Evolutionary conservation across 1,140 invertebrate species (phyloP).

Genomic region (Holcopasites calliopsidis): DNA sequence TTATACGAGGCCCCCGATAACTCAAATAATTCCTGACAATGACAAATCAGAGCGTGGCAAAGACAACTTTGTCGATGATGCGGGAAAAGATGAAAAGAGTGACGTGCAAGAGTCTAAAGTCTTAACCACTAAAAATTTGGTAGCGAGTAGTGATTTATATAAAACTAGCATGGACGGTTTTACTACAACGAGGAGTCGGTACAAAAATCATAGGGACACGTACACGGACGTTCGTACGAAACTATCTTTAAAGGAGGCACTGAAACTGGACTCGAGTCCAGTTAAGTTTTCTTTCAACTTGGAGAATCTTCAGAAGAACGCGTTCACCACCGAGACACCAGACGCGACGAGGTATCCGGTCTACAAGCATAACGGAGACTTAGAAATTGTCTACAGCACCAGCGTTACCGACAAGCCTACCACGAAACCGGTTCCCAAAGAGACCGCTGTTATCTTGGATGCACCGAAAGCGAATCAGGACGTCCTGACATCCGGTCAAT

Average conservation of each 20-base stretch:
- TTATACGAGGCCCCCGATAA: conserved; percentile 80
- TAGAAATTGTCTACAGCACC: conserved; percentile 68
- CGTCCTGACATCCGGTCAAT: conserved; percentile 63
- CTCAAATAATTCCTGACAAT: conserved; percentile 75
- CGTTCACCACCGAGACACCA: not conserved
- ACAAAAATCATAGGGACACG: conserved; percentile 61
- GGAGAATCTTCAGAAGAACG: conserved; percentile 60
- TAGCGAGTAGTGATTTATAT: not conserved
- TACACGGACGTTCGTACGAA: conserved; percentile 54
- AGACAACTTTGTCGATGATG: conserved; percentile 36
- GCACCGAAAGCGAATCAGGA: conserved; percentile 6
- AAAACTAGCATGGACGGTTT: conserved; percentile 25
- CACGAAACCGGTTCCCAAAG: not conserved
- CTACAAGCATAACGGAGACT: conserved; percentile 29
- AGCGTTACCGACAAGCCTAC: conserved; percentile 55
- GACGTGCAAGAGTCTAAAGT: not conserved
- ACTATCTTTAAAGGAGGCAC: conserved; percentile 28
- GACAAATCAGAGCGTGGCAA: conserved; percentile 21
- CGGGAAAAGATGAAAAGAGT: not conserved
- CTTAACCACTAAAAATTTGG: conserved; percentile 35
- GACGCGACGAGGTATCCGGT: conserved; percentile 50
- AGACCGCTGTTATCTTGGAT: not conserved
- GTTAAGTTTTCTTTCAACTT: conserved; percentile 73
- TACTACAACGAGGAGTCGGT: conserved; percentile 5
- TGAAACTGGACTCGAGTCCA: conserved; percentile 55